Conservation (phyloP, 2,888 invertebrate genomes). For the Terebella lapidaria region DNA sequence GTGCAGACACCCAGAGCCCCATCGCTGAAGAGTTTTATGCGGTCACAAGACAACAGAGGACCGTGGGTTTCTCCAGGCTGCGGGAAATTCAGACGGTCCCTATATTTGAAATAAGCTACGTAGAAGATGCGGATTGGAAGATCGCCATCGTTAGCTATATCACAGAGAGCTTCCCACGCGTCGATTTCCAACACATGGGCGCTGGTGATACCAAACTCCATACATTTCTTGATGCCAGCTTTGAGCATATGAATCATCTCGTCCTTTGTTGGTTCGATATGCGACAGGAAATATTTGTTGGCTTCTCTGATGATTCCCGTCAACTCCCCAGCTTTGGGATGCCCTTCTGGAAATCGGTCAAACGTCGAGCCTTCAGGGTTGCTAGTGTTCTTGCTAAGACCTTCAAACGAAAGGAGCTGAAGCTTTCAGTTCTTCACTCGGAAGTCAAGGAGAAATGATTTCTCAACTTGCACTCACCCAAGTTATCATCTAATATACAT, state of each 20-base stretch:
- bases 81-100: constrained; percentile 11
- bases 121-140: constrained; percentile 24
- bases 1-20: constrained; percentile 23
- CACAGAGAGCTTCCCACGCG: constrained; percentile 22
- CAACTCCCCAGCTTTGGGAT: background rate
- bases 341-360: constrained; percentile 17
- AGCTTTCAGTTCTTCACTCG: no score
- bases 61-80: constrained; percentile 12
- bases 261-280: no score
- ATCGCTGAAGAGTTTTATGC: constrained; percentile 24
- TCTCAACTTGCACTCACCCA: no score
- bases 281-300: no score
- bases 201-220: constrained; percentile 21
- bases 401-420: background rate
- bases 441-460: no score
- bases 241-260: no score
- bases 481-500: no score
- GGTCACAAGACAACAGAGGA: constrained; percentile 17
- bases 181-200: constrained; percentile 22
- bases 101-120: constrained; percentile 9
- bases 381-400: constrained; percentile 11
- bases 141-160: constrained; percentile 12
- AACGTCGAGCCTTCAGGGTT: constrained; percentile 17
- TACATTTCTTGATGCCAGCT: constrained; percentile 6
- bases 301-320: background rate